Percentiles rank a stretch among this genome's conserved stretches.
Conservation (phyloP, 2,888 invertebrate genomes). For the Lycaena phlaeas region DNA sequence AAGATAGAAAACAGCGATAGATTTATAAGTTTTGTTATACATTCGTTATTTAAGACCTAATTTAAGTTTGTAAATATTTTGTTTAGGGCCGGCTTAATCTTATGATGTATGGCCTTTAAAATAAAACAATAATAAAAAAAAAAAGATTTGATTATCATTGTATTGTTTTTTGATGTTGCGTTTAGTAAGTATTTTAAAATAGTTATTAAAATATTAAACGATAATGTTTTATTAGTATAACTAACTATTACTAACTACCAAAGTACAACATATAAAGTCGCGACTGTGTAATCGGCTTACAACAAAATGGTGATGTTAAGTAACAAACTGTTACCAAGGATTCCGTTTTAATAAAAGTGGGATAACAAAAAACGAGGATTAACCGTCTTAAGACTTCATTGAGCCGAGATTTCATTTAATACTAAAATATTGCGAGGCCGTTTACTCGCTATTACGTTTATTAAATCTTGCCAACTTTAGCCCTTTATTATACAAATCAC, state of each 20-base stretch:
- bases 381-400: neutral
- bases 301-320: conserved; percentile 4
- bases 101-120: too few relatives aligned
- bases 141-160: neutral
- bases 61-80: too few relatives aligned
- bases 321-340: conserved; percentile 1
- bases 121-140: neutral
- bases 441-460: neutral
- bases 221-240: too few relatives aligned
- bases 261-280: neutral
- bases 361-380: conserved; percentile 2
- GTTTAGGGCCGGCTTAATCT: too few relatives aligned
- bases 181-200: neutral
- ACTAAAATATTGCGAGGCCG: neutral
- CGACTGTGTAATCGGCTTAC: conserved; percentile 2
- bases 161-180: neutral
- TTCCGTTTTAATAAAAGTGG: conserved; percentile 7
- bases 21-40: too few relatives aligned
- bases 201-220: too few relatives aligned
- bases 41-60: too few relatives aligned
- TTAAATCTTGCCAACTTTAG: neutral
- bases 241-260: too few relatives aligned
- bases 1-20: too few relatives aligned
- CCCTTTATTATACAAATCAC: neutral
- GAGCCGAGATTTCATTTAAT: neutral